Evolutionary conservation across 2,888 invertebrate species (phyloP), one percentile per base, ranked within the genome.

Genomic region (Perdita meconis): DNA sequence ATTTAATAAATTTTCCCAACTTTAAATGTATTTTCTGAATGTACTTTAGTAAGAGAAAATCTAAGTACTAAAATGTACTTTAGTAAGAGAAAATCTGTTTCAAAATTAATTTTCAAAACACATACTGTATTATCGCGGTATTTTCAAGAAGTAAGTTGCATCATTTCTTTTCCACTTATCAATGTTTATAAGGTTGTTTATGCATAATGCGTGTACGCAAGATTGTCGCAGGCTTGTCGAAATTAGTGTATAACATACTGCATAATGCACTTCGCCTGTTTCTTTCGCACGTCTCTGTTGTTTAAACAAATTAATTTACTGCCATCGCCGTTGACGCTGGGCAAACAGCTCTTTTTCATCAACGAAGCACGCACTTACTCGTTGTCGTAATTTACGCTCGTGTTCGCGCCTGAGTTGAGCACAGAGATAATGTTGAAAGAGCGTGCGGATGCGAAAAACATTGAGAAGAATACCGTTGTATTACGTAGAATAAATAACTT

Each of bases 251-350:
- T 47, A 36, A 36, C 36, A 24, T 38, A 56, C 36, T n/a, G 34
- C 56, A 16, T 13, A 50, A 26, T 24, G 19, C 24, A 40, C 22
- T 51, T 63, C 47, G 19, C 40, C 10, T 40, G 40, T 26, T 74
- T 74, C 72, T 71, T 74, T 63, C 61, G 22, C 5, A 2, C 26
- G 13, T 50, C 16, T 2, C 34, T 12, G 24, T 24, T 40, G 34
- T 71, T 70, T 56, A n/a, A 50, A 47, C 8, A 71, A 63, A 74
- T 71, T 71, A 63, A 71, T 74, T 71, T 51, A 63, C 36, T 4
- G 42, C 44, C 5, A 26, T 3, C 36, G 3, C 2, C 8, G 24
- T 24, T 56, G 26, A 50, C 38, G n/a, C 12, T 2, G 0, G 42
- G 42, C 19, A n/a, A 13, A 24, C 10, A 1, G 10, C 19, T 38